A percentile compares a stretch with the other conserved stretches of the same genome.
Conservation (phyloP, 2,888 invertebrate genomes). For the Monochamus alternatus region DNA sequence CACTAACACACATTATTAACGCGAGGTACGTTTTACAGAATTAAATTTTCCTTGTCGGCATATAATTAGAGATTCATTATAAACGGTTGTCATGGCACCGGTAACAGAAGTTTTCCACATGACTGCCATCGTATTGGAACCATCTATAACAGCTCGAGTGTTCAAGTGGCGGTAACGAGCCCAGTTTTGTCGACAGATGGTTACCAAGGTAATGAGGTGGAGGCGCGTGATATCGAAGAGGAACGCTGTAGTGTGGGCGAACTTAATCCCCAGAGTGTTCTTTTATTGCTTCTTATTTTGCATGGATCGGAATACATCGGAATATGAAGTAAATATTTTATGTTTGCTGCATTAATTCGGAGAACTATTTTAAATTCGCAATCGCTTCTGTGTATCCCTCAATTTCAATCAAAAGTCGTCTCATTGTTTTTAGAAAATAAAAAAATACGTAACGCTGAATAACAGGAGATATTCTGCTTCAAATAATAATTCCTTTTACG, state of each 20-base stretch:
- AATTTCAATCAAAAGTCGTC: too few species aligned
- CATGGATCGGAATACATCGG: neutral
- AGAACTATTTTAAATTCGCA: too few species aligned
- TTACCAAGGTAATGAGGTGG: slow-evolving; percentile 53
- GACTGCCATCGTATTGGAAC: slow-evolving; percentile 62
- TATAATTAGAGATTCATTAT: slow-evolving; percentile 67
- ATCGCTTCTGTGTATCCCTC: too few species aligned
- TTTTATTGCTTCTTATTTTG: slow-evolving; percentile 11
- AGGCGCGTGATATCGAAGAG: slow-evolving; percentile 37
- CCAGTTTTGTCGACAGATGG: slow-evolving; percentile 56
- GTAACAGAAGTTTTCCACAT: slow-evolving; percentile 66
- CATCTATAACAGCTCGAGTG: slow-evolving; percentile 58
- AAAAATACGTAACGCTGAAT: too few species aligned
- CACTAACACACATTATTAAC: slow-evolving; percentile 16
- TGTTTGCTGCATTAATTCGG: too few species aligned
- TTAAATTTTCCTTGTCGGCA: slow-evolving; percentile 61
- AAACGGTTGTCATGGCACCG: slow-evolving; percentile 66
- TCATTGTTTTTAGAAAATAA: too few species aligned
- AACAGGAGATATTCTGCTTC: too few species aligned
- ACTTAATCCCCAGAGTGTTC: slow-evolving; percentile 20
- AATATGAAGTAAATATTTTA: too few species aligned
- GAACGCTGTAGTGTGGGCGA: slow-evolving; percentile 29
- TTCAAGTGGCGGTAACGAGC: slow-evolving; percentile 63
- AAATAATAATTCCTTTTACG: too few species aligned
- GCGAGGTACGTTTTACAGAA: slow-evolving; percentile 51